These are phyloP conservation scores for Hyperoplus lanceolatus DNA, from an alignment of 2,797 vertebrate species.

Conservation along the genomic window DNA sequence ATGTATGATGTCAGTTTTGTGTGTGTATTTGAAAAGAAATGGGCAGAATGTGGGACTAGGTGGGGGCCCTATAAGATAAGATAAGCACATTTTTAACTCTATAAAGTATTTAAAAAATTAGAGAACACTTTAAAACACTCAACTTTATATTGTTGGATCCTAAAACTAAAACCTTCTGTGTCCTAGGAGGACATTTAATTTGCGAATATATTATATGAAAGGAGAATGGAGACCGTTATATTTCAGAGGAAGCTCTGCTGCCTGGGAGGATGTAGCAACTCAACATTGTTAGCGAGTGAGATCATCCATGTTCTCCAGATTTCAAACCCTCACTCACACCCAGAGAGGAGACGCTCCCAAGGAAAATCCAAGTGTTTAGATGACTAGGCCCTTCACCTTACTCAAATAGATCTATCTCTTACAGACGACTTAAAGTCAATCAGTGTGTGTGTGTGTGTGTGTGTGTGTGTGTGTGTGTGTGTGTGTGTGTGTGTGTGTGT, in stretches of 20 bases:
- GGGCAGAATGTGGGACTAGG: too few species aligned
- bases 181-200: conserved; percentile 1
- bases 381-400: conserved; percentile 12
- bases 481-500: too few species aligned
- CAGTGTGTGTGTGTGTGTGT: background rate
- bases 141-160: background rate
- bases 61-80: too few species aligned
- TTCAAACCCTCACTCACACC: conserved; percentile 45
- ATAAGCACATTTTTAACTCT: background rate
- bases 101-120: background rate
- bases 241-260: conserved; percentile 61
- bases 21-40: too few species aligned
- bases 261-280: conserved; percentile 69
- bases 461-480: too few species aligned
- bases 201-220: conserved; percentile 12
- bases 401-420: background rate
- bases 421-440: background rate
- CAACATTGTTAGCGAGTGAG: conserved; percentile 74
- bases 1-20: too few species aligned
- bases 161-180: background rate
- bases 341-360: conserved; percentile 28
- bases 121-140: background rate
- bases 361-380: conserved; percentile 35
- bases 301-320: conserved; percentile 71
- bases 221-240: conserved; percentile 59